A percentile compares a stretch with the other conserved stretches of the same genome.
Evolutionary conservation across 2,888 invertebrate species (phyloP).

Genomic region (Zygothrica quintamaculata): DNA sequence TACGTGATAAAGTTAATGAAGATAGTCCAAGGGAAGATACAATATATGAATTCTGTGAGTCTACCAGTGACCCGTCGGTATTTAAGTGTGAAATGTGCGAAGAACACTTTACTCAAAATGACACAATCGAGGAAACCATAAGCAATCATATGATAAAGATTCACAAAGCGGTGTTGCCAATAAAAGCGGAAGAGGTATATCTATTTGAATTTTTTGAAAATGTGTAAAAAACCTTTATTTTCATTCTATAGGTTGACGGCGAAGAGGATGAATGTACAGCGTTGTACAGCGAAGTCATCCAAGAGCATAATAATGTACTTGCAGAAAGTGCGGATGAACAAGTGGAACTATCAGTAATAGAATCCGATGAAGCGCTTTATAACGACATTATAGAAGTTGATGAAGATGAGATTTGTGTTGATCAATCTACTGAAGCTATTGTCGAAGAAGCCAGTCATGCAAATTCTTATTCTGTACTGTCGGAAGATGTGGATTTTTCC

Average conservation of each 20-base stretch:
- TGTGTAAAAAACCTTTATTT: background rate
- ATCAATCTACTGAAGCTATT: slow-evolving; percentile 27
- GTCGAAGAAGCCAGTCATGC: slow-evolving; percentile 30
- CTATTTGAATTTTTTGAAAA: too few species aligned
- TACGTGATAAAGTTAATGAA: slow-evolving; percentile 9
- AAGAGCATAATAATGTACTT: background rate
- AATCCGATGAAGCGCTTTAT: slow-evolving; percentile 39
- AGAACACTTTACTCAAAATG: slow-evolving; percentile 57
- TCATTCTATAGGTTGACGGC: slow-evolving; percentile 28
- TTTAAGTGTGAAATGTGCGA: slow-evolving; percentile 73
- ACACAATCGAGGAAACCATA: slow-evolving; percentile 34
- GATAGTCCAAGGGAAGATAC: slow-evolving; percentile 27
- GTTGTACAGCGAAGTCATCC: slow-evolving; percentile 31
- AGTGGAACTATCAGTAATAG: slow-evolving; percentile 3
- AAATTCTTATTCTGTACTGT: slow-evolving; percentile 27
- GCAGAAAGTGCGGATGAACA: background rate
- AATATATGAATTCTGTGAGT: slow-evolving; percentile 41
- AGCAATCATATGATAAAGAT: slow-evolving; percentile 44
- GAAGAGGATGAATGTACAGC: slow-evolving; percentile 22
- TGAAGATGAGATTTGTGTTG: slow-evolving; percentile 32
- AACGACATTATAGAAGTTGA: slow-evolving; percentile 49
- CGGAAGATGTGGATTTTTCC: slow-evolving; percentile 38
- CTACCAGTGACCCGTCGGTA: slow-evolving; percentile 23
- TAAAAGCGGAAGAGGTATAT: slow-evolving; percentile 35
- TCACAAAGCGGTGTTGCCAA: slow-evolving; percentile 45